phyloP scores from a whole-genome alignment of 2,113 vertebrate genomes.

The Cairina moschata region DNA sequence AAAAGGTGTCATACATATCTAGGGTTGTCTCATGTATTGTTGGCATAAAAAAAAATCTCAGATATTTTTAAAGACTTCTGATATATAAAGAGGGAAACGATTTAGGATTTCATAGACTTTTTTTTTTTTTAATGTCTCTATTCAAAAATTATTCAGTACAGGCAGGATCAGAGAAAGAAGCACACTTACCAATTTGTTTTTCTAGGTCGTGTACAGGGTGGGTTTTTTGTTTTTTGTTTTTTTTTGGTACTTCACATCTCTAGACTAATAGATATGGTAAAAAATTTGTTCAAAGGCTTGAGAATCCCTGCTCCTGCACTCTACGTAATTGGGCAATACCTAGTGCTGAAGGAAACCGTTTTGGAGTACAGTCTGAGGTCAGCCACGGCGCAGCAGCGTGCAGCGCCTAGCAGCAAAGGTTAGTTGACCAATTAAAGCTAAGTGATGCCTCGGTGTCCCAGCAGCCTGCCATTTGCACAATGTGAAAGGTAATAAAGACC shows the following conservation, averaged over 20 bases:
- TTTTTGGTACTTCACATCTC: background rate
- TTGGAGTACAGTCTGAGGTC: background rate
- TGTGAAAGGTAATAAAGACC: background rate
- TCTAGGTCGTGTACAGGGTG: background rate
- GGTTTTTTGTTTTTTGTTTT: background rate
- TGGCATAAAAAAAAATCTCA: conserved; percentile 33
- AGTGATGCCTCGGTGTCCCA: background rate
- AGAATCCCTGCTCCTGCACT: background rate
- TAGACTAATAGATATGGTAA: conserved; percentile 8
- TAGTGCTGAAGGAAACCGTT: conserved; percentile 13
- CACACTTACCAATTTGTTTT: conserved; percentile 44
- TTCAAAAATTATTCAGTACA: conserved; percentile 42
- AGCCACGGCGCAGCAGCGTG: background rate
- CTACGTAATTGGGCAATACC: conserved; percentile 27
- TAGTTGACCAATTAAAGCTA: conserved; percentile 11
- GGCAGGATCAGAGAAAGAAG: background rate
- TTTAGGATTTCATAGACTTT: conserved; percentile 7
- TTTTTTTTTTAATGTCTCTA: background rate
- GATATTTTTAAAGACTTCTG: conserved; percentile 43
- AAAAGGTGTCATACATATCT: conserved; percentile 47
- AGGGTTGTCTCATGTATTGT: conserved; percentile 57
- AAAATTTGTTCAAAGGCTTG: conserved; percentile 24
- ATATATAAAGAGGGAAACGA: conserved; percentile 4
- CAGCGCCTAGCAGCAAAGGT: background rate
- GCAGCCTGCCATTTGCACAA: background rate